A percentile compares a stretch with the other conserved stretches of the same genome.
Conservation (phyloP, 2,888 invertebrate genomes). For the Pherbina coryleti region DNA sequence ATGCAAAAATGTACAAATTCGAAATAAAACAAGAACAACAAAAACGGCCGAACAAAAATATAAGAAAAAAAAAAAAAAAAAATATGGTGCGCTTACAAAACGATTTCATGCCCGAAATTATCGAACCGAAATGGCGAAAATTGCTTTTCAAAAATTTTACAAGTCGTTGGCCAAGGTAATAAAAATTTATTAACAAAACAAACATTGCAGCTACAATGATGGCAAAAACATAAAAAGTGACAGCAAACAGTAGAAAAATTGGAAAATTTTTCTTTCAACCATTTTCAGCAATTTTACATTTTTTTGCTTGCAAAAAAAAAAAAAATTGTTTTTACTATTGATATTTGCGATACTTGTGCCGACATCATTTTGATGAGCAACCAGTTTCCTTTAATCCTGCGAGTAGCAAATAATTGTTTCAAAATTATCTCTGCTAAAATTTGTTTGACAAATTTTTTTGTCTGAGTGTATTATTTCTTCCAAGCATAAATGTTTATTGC, state of each 20-base stretch:
- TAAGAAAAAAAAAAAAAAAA: background rate
- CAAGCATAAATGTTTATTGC: background rate
- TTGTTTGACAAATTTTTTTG: background rate
- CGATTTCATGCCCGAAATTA: background rate
- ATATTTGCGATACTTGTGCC: no score
- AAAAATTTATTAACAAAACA: constrained; percentile 32
- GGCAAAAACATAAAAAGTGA: background rate
- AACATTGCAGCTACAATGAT: background rate
- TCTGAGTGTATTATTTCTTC: background rate
- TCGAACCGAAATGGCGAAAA: constrained; percentile 32
- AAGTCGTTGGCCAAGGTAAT: constrained; percentile 33
- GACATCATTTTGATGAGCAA: no score
- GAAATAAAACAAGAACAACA: background rate
- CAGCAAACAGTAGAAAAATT: constrained; percentile 16
- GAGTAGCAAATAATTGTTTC: no score
- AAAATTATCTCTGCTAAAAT: background rate
- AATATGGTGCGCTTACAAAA: background rate
- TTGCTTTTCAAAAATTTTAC: constrained; percentile 22
- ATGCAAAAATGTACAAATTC: background rate
- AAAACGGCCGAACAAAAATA: background rate
- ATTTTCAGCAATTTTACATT: constrained; percentile 33
- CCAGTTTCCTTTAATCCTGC: background rate
- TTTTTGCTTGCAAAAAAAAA: background rate
- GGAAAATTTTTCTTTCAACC: constrained; percentile 15
- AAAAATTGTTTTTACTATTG: no score